phyloP scores from a whole-genome alignment of 1,140 invertebrate genomes.

The Ladona fulva region DNA sequence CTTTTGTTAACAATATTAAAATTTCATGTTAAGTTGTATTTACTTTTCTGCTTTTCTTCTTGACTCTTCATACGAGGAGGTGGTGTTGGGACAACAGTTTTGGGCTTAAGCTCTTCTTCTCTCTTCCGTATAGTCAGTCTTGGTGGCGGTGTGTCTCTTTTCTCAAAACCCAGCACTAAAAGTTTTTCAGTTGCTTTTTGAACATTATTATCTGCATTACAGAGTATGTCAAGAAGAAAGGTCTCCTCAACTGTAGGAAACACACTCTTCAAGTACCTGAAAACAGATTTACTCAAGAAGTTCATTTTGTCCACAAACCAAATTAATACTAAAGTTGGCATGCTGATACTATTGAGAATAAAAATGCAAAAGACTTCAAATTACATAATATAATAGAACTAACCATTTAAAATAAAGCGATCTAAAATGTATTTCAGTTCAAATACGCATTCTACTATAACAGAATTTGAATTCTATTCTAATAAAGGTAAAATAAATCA shows the following conservation, averaged over 20 bases:
- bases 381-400: too few species aligned
- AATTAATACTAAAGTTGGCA: neutral
- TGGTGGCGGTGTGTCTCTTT: constrained; percentile 49
- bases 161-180: constrained; percentile 67
- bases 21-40: constrained; percentile 25
- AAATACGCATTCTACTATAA: neutral
- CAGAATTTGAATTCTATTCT: neutral
- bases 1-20: too few species aligned
- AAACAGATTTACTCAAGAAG: constrained; percentile 25
- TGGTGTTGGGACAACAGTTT: constrained; percentile 37
- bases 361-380: constrained; percentile 13
- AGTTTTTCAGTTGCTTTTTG: constrained; percentile 73
- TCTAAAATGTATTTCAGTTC: neutral
- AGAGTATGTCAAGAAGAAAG: constrained; percentile 71
- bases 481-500: neutral
- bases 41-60: constrained; percentile 67
- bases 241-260: constrained; percentile 87
- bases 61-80: constrained; percentile 54
- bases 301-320: neutral
- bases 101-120: constrained; percentile 31
- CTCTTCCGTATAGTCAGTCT: constrained; percentile 38
- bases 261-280: constrained; percentile 80
- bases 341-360: neutral
- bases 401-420: neutral
- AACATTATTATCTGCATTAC: constrained; percentile 79